Base-by-base conservation (phyloP, 30 jellyfish, hydroid and myxozoan genomes). In the Aurelia coerulea region DNA sequence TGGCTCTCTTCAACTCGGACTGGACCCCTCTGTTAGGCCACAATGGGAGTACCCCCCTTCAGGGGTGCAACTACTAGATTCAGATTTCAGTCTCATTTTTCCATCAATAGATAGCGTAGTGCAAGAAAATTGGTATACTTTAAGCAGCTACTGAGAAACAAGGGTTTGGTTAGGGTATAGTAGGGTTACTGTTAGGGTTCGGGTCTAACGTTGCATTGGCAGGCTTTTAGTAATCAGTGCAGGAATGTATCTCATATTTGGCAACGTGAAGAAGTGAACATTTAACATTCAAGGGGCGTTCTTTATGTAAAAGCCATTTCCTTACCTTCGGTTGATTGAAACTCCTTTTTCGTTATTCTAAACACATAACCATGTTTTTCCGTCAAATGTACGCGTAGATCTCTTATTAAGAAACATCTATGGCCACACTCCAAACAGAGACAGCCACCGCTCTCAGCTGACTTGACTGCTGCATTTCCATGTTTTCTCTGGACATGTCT, bases 381-480 rank as follows among this genome's bases (percentile, higher is more conserved):
- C 4, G 81, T 71, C 64, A 71, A 39, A 29, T 71, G 81, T 23
- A 5, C 7, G 4, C 81, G 81, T 1, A 71, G 81, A 31, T 71
- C 64, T 39, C 33, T 71, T 17, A 71, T 71, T 5, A 71, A 19
- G 33, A 71, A 71, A 42, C 64, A 71, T 71, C 17, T 71, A 39
- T 69, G 62, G 13, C 80, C 80, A 34, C 80, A 69, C 37, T 23
- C 62, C 62, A 69, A 39, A 19, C 80, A 69, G 10, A 69, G 23
- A 37, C 80, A 69, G 23, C 62, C 80, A 10, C 80, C 80, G 17
- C 35, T 39, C 80, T 69, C 63, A 13, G 62, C 80, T 9, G 80
- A 69, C 23, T 60, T 69, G 17, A 10, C 62, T n/a, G 80, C 80
- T 69, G 29, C 80, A 6, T 10, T 19, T 15, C 80, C 80, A 69